Evolutionary conservation across 2,113 vertebrate genomes (phyloP).

Genomic region (Onychostruthus taczanowskii): DNA sequence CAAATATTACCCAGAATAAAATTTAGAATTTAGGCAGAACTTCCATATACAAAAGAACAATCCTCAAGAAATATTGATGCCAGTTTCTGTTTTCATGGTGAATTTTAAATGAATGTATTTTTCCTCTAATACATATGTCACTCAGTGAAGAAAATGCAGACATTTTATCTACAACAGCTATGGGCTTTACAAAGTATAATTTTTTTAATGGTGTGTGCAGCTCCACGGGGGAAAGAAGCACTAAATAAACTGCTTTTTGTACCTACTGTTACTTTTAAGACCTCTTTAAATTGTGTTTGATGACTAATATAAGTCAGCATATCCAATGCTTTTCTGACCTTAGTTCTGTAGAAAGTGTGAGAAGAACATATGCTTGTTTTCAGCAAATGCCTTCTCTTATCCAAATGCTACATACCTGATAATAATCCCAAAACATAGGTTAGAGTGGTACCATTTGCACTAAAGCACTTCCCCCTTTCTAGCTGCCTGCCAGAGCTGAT

Average conservation of each 20-base stretch:
- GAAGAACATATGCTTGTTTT: neutral
- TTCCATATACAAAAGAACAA: neutral
- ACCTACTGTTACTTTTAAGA: neutral
- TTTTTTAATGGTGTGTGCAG: accelerated
- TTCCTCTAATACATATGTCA: neutral
- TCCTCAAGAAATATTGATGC: neutral
- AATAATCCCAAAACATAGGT: neutral
- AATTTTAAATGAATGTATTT: neutral
- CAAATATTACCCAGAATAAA: neutral
- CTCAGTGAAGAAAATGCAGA: neutral
- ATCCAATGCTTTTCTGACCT: neutral
- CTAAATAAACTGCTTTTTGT: neutral
- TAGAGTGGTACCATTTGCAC: neutral
- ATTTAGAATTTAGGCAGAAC: neutral
- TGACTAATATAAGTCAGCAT: neutral
- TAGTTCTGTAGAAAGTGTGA: neutral
- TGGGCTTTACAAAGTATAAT: neutral
- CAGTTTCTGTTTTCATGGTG: neutral
- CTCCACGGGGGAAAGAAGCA: neutral
- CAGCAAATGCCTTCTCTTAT: neutral
- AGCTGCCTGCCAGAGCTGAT: neutral
- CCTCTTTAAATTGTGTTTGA: neutral
- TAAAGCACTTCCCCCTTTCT: neutral
- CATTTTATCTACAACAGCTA: neutral
- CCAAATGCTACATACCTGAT: neutral